Evolutionary conservation across 2,888 invertebrate genomes (phyloP).

Genomic region (Brachypterus glaber): DNA sequence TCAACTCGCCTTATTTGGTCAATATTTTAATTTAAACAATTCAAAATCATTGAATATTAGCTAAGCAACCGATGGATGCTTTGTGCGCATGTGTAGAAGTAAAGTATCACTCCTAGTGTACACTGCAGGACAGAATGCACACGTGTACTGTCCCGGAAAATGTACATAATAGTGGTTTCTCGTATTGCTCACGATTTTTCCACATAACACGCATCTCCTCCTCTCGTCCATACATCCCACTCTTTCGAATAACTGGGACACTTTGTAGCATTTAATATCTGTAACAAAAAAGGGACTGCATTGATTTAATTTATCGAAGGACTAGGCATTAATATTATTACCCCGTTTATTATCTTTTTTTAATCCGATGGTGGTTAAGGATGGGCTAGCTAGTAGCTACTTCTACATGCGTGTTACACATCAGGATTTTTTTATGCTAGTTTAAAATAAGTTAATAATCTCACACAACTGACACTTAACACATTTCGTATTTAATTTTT

Average conservation of each 20-base stretch:
- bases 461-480: too few relatives aligned
- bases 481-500: too few relatives aligned
- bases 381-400: too few relatives aligned
- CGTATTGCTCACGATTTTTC: conserved; percentile 52
- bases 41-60: too few relatives aligned
- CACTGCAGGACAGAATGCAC: conserved; percentile 49
- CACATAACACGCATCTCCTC: conserved; percentile 49
- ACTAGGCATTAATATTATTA: neutral
- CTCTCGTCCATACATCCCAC: conserved; percentile 49
- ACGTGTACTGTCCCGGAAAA: conserved; percentile 50
- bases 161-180: conserved; percentile 54
- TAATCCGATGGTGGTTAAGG: too few relatives aligned
- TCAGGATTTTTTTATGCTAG: too few relatives aligned
- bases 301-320: neutral
- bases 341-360: too few relatives aligned
- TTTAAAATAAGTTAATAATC: too few relatives aligned
- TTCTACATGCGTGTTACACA: too few relatives aligned
- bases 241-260: conserved; percentile 51
- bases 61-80: conserved; percentile 44
- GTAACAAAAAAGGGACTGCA: conserved; percentile 32
- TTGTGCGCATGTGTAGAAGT: conserved; percentile 49
- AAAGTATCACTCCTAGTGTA: conserved; percentile 52
- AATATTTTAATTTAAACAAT: too few relatives aligned
- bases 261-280: conserved; percentile 48
- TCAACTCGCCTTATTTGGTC: too few relatives aligned